Base-by-base conservation (phyloP, 2,113 vertebrate species). In the Cephalopholis sonnerati region DNA sequence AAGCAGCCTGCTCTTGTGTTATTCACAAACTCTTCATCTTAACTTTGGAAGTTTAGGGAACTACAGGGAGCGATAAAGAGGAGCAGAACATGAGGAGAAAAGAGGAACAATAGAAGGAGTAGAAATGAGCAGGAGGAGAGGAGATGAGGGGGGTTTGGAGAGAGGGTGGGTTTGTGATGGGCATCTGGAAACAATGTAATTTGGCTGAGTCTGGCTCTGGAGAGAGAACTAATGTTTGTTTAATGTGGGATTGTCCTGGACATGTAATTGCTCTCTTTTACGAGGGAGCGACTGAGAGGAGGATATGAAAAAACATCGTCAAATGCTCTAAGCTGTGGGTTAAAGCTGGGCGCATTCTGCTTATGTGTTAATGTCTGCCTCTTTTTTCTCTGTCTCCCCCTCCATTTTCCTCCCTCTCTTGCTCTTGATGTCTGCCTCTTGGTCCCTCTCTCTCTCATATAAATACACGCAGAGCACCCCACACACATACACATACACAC, bases 151-250 rank as follows among this genome's bases (percentile, higher is more conserved):
- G 64, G 61, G 54, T 22, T 36, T 24, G 44, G 71, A 48, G 46
- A 62, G 72, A 62, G 77, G 59, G 62, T 82, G 73, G 73, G 81
- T 81, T 82, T 90, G 94, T 87, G 61, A 96, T 94, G 95, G 67
- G 96, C 97, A 98, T 97, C 97, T 97, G 97, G 97, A 97, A 98
- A 95, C 96, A 94, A 98, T 97, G 96, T 94, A 95, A 93, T 96
- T 88, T 95, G 95, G 94, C 96, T 93, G 93, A 95, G 95, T 93
- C 87, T 85, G 86, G 86, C 84, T 89, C 88, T 90, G 90, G 77
- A 79, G 80, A 85, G 72, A 90, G 92, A 89, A 84, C 94, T 94
- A 96, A 95, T 96, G 96, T 96, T 96, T 96, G 96, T 96, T 98
- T 98, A 97, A 97, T 98, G 96, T 97, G 96, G 96, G 96, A 96